Conservation (phyloP, 2,888 invertebrate species). For the Diarsia mendica region DNA sequence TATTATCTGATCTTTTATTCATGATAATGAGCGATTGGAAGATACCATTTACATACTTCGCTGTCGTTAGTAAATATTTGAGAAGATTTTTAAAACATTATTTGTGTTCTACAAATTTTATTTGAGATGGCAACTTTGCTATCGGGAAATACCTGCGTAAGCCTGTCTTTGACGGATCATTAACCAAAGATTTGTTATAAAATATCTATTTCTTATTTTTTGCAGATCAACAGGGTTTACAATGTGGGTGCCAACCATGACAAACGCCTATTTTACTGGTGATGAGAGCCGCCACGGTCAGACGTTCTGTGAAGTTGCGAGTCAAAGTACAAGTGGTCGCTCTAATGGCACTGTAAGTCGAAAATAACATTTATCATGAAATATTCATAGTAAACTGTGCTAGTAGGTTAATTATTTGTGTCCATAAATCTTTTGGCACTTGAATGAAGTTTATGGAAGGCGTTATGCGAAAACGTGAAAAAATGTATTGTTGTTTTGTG, state of each 20-base stretch:
- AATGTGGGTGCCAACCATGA: conserved; percentile 46
- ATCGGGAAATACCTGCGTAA: background rate
- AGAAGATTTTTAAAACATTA: background rate
- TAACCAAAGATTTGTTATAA: background rate
- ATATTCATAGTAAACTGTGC: too few species aligned
- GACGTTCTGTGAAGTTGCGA: conserved; percentile 83
- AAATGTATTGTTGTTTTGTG: too few species aligned
- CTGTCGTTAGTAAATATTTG: too few species aligned
- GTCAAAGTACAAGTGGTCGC: conserved; percentile 72
- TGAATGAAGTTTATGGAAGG: background rate
- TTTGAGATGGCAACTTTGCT: conserved; percentile 2
- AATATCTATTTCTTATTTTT: background rate
- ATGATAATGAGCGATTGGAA: background rate
- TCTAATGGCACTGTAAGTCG: conserved; percentile 70
- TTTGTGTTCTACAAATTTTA: background rate
- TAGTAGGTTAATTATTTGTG: too few species aligned
- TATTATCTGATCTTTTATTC: background rate
- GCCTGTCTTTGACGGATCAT: too few species aligned
- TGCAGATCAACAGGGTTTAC: conserved; percentile 83
- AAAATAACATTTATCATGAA: background rate
- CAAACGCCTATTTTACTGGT: conserved; percentile 56
- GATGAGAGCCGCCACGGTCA: conserved; percentile 71
- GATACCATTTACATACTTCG: background rate
- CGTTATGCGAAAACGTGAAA: background rate
- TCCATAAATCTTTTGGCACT: background rate